These are phyloP conservation scores for Zenarchopterus dispar DNA, from an alignment of 2,797 vertebrate genomes.

Conservation along the genomic window DNA sequence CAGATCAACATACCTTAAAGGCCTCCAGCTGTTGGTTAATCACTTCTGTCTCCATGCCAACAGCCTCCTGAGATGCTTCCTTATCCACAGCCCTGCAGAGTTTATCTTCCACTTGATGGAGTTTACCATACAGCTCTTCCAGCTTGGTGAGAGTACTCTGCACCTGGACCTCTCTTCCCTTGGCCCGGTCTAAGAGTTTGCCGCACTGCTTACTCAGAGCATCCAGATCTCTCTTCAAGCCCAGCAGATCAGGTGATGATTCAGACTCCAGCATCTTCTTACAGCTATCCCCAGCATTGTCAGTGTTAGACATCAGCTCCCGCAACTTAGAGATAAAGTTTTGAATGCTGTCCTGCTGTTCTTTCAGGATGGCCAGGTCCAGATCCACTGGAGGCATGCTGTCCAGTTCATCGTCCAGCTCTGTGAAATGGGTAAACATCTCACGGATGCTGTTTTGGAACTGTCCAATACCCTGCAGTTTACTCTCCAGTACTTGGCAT, in stretches of 20 bases:
- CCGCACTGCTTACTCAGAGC: slow-evolving; percentile 94
- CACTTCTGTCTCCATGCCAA: slow-evolving; percentile 94
- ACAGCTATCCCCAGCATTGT: slow-evolving; percentile 89
- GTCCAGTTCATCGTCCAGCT: slow-evolving; percentile 96
- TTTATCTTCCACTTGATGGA: slow-evolving; percentile 80
- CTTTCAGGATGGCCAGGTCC: slow-evolving; percentile 79
- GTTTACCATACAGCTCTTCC: slow-evolving; percentile 86
- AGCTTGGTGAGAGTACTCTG: slow-evolving; percentile 82
- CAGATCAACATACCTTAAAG: slow-evolving; percentile 89
- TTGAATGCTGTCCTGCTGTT: slow-evolving; percentile 85
- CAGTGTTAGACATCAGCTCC: slow-evolving; percentile 87
- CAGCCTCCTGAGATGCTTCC: slow-evolving; percentile 91
- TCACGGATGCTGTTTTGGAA: slow-evolving; percentile 96
- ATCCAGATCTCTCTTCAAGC: slow-evolving; percentile 93
- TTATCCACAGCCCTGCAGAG: slow-evolving; percentile 85
- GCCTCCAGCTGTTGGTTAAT: slow-evolving; percentile 94
- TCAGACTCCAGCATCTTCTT: slow-evolving; percentile 92
- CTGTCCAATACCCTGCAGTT: slow-evolving; percentile 95
- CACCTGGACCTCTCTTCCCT: slow-evolving; percentile 86
- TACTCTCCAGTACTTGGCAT: slow-evolving; percentile 90
- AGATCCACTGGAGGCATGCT: slow-evolving; percentile 90
- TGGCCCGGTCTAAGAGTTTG: slow-evolving; percentile 93
- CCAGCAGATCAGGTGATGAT: slow-evolving; percentile 91
- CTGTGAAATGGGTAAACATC: slow-evolving; percentile 94
- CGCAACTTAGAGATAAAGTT: slow-evolving; percentile 87